Conservation (phyloP, 2,888 invertebrate species). For the Agrilus cyanescens region DNA sequence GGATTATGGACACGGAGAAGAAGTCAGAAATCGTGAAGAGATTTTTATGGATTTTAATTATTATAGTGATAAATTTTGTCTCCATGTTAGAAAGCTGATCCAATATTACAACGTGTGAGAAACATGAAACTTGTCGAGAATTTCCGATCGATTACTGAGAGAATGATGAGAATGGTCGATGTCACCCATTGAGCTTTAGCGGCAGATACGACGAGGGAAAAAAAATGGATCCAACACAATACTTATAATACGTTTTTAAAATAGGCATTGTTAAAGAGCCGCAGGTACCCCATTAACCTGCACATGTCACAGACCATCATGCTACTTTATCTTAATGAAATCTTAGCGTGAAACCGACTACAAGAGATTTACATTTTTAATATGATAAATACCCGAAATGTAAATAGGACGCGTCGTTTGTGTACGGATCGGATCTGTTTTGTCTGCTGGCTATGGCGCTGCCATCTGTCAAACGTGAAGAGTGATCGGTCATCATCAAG, state of each 20-base stretch:
- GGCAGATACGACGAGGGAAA: too few species aligned
- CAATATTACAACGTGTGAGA: too few species aligned
- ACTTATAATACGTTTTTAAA: slow-evolving; percentile 24
- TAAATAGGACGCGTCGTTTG: slow-evolving; percentile 22
- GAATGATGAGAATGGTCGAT: too few species aligned
- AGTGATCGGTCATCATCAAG: slow-evolving; percentile 33
- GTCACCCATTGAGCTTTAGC: too few species aligned
- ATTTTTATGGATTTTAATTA: too few species aligned
- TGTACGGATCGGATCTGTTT: slow-evolving; percentile 28
- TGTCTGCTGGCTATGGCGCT: slow-evolving; percentile 30
- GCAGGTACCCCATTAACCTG: slow-evolving; percentile 27
- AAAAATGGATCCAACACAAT: too few species aligned
- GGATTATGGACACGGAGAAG: too few species aligned
- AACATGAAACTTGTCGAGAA: too few species aligned
- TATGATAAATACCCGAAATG: slow-evolving; percentile 33
- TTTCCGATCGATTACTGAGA: too few species aligned
- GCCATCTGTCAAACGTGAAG: slow-evolving; percentile 35
- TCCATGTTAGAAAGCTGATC: too few species aligned
- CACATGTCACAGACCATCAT: slow-evolving; percentile 29
- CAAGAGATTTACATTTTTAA: slow-evolving; percentile 24
- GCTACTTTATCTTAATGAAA: slow-evolving; percentile 31
- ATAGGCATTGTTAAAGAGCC: slow-evolving; percentile 29
- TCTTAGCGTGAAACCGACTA: slow-evolving; percentile 26
- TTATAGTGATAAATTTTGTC: too few species aligned
- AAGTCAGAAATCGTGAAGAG: too few species aligned